These are phyloP conservation scores for Nymphicus hollandicus DNA, from an alignment of 2,113 vertebrate species.

Conservation along the genomic window DNA sequence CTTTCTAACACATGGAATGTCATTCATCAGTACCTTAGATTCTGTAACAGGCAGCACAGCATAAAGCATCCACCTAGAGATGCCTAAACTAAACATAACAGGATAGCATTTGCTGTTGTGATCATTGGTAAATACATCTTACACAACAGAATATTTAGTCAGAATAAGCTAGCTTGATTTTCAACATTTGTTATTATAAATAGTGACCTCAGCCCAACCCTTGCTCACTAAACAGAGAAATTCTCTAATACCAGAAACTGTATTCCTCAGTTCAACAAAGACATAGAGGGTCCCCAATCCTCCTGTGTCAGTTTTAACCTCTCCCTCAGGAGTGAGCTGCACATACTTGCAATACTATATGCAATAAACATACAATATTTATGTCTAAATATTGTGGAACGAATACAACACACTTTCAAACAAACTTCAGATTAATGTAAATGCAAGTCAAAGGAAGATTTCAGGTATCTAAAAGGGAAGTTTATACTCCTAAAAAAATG, in stretches of 20 bases:
- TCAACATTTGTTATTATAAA: neutral
- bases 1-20: fast-evolving
- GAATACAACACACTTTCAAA: neutral
- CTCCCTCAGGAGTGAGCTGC: neutral
- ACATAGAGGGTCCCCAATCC: neutral
- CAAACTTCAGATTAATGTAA: neutral
- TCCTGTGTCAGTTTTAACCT: neutral
- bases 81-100: neutral
- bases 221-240: neutral
- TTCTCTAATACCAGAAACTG: neutral
- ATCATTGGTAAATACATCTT: neutral
- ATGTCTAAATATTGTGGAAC: neutral
- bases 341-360: neutral
- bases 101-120: neutral
- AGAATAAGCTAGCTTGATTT: neutral
- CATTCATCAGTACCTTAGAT: neutral
- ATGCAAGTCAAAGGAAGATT: neutral
- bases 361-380: neutral
- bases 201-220: neutral
- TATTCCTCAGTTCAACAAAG: neutral
- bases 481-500: neutral
- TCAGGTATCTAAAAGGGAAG: neutral
- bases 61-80: neutral
- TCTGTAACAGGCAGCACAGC: neutral
- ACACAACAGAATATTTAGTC: neutral